A percentile compares a stretch with the other conserved stretches of the same genome.
These are phyloP conservation scores for Phrynosoma platyrhinos DNA, from an alignment of 2,113 vertebrate genomes.

Conservation along the genomic window DNA sequence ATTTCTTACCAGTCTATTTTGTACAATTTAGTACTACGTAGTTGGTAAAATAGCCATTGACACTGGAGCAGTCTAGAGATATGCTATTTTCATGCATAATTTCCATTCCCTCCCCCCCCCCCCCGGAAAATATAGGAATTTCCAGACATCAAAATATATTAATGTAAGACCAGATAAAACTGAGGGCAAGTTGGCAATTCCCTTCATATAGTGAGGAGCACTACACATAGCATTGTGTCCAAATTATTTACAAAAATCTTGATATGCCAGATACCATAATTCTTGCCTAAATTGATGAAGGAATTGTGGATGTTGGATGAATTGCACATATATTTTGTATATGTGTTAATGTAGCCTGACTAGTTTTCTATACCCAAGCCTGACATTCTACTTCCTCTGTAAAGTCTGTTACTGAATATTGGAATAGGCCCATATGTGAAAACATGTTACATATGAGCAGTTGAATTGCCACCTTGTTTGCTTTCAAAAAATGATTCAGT, in stretches of 20 bases:
- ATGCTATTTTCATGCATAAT: not conserved
- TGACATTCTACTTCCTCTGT: not conserved
- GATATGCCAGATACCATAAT: not conserved
- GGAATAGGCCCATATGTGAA: slow-evolving; percentile 2
- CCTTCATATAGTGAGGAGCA: not conserved
- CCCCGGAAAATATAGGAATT: not conserved
- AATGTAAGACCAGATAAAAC: not conserved
- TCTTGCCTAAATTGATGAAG: not conserved
- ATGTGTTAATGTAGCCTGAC: not conserved
- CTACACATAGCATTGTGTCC: not conserved
- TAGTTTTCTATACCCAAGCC: not conserved
- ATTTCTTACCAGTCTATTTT: not conserved
- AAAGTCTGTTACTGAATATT: not conserved
- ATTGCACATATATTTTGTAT: not conserved
- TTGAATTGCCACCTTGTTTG: not conserved
- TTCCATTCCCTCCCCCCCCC: not conserved
- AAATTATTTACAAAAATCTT: not conserved
- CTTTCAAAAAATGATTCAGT: not conserved
- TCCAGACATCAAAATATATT: not conserved
- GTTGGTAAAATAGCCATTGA: slow-evolving; percentile 1
- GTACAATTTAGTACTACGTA: not conserved
- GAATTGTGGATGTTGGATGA: not conserved
- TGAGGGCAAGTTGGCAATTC: not conserved
- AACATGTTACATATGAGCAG: not conserved
- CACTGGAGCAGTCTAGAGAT: not conserved